A percentile compares a stretch with the other conserved stretches of the same genome.
These are phyloP conservation scores for Ypsolopha sequella DNA, from an alignment of 2,888 invertebrate genomes.

Conservation along the genomic window DNA sequence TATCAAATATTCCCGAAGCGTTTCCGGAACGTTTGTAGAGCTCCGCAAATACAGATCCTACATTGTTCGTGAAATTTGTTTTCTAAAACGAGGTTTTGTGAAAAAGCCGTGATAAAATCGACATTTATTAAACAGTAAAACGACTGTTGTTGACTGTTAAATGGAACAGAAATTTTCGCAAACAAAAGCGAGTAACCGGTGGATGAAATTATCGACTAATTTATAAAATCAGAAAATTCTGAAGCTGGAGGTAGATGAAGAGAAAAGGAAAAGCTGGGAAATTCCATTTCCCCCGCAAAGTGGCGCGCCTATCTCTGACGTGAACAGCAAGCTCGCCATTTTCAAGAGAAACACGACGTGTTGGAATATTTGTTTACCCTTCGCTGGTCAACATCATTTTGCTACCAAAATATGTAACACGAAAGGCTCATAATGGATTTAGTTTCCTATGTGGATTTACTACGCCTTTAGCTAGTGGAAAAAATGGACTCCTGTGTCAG, in stretches of 20 bases:
- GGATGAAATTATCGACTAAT: not conserved
- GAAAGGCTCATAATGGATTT: too few species aligned
- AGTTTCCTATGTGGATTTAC: too few species aligned
- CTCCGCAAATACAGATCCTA: not conserved
- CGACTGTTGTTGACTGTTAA: not conserved
- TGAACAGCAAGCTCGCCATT: too few species aligned
- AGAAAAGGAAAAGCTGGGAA: not conserved
- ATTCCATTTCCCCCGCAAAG: not conserved
- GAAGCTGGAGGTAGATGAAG: not conserved
- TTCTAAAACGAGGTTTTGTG: not conserved
- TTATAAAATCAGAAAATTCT: not conserved
- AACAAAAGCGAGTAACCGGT: not conserved
- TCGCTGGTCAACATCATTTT: not conserved
- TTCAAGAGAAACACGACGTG: too few species aligned
- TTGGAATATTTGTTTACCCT: not conserved
- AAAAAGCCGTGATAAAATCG: not conserved
- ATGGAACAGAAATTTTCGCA: not conserved
- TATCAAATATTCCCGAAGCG: too few species aligned
- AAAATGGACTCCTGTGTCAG: too few species aligned
- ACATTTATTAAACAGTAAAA: not conserved
- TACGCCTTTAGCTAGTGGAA: too few species aligned
- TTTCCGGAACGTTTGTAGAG: too few species aligned
- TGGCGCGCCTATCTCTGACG: not conserved
- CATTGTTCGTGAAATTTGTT: not conserved
- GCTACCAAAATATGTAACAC: too few species aligned